Base-by-base conservation (phyloP, 2,888 invertebrate species). In the Hemaris fuciformis region DNA sequence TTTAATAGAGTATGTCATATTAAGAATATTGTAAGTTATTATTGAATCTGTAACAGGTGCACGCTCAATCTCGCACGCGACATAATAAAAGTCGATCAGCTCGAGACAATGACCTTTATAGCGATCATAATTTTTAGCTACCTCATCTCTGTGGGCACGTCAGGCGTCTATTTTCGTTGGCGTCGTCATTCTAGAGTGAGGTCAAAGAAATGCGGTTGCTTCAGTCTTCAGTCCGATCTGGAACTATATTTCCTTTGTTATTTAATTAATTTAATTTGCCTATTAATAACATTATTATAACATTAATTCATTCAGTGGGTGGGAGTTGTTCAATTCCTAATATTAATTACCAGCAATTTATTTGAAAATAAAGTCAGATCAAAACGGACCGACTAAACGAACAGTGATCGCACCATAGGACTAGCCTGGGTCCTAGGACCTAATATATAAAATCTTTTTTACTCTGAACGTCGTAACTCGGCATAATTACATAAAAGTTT, bases 31-130 rank as follows among this genome's bases (percentile, higher is more conserved):
- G n/a, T n/a, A 2, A 3, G n/a, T 34, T 31, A 1, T 1, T 31
- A n/a, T 38, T 13, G 38, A 38, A 38, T 38, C 13, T 4, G 38
- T 27, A 27, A 34, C 6, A 31, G 22, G 7, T 31, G 31, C 13
- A 34, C n/a, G 0, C 13, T 5, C 6, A 22, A 45, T 43, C 45
- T 45, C 31, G 45, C 20, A 59, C 45, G 66, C 59, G 70, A 69
- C 67, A 58, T 60, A 62, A 62, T 66, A 70, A 71, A 75, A 71
- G 62, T 78, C 75, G 73, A 74, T 75, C 72, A 72, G 72, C 66
- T 69, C 71, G 69, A 80, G 83, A 84, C 83, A 84, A 81, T 83
- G 84, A 85, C 83, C 85, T 84, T 81, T 79, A 76, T 69, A 73
- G 71, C 74, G 76, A 79, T 81, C 79, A 81, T 77, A 77, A 75